Evolutionary conservation across 1,140 invertebrate genomes (phyloP).

Genomic region (Panonychus citri): DNA sequence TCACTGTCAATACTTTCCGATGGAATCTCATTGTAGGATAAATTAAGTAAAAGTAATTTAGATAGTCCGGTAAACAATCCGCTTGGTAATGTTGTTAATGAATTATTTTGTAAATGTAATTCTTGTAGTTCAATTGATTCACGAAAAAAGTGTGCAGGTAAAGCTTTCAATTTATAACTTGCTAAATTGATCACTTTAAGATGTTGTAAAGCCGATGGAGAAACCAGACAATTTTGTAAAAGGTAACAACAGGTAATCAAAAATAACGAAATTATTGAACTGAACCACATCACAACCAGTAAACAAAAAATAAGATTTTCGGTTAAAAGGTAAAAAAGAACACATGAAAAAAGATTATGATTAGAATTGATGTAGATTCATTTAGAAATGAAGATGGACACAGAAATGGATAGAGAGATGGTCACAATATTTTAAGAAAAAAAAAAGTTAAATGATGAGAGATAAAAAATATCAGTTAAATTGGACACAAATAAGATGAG

Average conservation of each 20-base stretch:
- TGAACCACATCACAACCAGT: too few relatives aligned
- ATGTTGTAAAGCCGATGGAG: constrained; percentile 38
- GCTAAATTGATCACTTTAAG: constrained; percentile 47
- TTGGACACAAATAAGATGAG: too few relatives aligned
- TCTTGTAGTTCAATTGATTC: constrained; percentile 54
- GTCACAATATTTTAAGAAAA: too few relatives aligned
- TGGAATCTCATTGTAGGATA: constrained; percentile 60
- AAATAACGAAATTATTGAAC: background rate
- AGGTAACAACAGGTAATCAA: background rate
- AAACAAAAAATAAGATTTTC: too few relatives aligned
- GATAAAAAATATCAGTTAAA: too few relatives aligned
- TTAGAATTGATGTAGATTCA: too few relatives aligned
- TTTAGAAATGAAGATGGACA: too few relatives aligned
- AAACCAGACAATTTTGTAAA: constrained; percentile 41
- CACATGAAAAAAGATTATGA: too few relatives aligned
- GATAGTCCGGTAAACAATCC: constrained; percentile 50
- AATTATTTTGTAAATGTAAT: constrained; percentile 64
- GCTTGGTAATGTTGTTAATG: constrained; percentile 43
- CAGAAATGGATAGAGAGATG: too few relatives aligned
- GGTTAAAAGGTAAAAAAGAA: too few relatives aligned
- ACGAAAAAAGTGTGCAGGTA: constrained; percentile 56
- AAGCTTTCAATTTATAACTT: constrained; percentile 50
- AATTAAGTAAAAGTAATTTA: constrained; percentile 55
- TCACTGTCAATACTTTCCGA: constrained; percentile 50
- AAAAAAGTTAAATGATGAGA: too few relatives aligned